These are phyloP conservation scores for Ictalurus punctatus DNA, from an alignment of 2,113 vertebrate species.

Conservation along the genomic window DNA sequence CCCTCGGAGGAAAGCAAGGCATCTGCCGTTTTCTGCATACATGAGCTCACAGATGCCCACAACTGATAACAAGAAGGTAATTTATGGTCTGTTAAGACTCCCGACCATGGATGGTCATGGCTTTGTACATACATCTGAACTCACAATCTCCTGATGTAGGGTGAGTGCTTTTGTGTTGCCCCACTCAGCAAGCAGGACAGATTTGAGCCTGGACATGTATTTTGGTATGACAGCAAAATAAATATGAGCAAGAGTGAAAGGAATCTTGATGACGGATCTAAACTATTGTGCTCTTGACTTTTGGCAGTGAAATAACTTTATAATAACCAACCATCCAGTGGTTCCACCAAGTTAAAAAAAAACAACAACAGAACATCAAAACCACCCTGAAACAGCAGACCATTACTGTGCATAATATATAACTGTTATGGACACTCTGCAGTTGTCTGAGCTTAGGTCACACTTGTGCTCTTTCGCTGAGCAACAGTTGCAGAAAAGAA, in stretches of 20 bases:
- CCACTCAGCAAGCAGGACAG: not conserved
- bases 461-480: constrained; percentile 35
- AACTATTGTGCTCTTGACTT: constrained; percentile 25
- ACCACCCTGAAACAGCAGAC: constrained; percentile 47
- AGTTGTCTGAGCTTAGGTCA: constrained; percentile 34
- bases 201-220: not conserved
- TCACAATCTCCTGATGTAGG: not conserved
- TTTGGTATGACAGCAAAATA: constrained; percentile 2
- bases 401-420: constrained; percentile 32
- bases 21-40: not conserved
- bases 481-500: constrained; percentile 9
- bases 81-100: not conserved
- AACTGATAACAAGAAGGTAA: not conserved
- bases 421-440: constrained; percentile 28
- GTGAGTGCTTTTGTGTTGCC: not conserved
- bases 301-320: constrained; percentile 22
- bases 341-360: constrained; percentile 29
- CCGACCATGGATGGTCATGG: not conserved
- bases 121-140: not conserved
- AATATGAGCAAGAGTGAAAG: not conserved
- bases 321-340: constrained; percentile 38
- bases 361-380: constrained; percentile 33
- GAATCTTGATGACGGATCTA: not conserved
- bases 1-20: not conserved
- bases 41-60: not conserved